Conservation (phyloP, 2,113 vertebrate genomes). For the Callipepla californica region DNA sequence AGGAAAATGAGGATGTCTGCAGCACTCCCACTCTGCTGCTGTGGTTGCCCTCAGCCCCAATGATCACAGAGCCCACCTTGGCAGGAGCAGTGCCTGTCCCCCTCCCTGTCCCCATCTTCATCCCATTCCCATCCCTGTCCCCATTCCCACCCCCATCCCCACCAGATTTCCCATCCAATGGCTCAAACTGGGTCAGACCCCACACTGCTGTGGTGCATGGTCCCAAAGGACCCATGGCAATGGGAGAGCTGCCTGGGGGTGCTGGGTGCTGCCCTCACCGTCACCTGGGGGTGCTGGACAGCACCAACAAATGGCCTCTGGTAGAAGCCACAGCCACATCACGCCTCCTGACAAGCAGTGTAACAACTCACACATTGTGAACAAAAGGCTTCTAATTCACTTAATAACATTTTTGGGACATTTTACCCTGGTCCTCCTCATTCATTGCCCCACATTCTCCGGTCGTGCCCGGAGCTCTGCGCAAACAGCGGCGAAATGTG, state of each 20-base stretch:
- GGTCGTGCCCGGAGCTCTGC: not conserved
- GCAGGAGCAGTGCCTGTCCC: not conserved
- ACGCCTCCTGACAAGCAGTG: not conserved
- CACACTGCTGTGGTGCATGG: not conserved
- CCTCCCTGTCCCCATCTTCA: not conserved
- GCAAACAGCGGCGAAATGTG: not conserved
- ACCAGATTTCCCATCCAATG: not conserved
- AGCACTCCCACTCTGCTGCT: not conserved
- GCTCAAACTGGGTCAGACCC: not conserved
- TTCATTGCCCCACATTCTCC: not conserved
- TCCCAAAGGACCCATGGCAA: not conserved
- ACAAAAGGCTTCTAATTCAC: not conserved
- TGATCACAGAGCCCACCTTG: not conserved
- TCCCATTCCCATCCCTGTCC: not conserved
- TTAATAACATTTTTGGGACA: not conserved
- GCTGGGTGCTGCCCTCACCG: not conserved
- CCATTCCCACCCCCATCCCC: not conserved
- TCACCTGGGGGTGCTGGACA: fast-evolving
- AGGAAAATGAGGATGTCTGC: not conserved
- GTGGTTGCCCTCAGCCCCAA: not conserved
- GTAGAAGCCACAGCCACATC: not conserved
- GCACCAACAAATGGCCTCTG: not conserved
- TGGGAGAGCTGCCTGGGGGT: not conserved
- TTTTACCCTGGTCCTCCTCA: not conserved
- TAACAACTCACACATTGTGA: not conserved